Evolutionary conservation across 2,797 vertebrate genomes (phyloP).

Genomic region (Lagorchestes hirsutus): DNA sequence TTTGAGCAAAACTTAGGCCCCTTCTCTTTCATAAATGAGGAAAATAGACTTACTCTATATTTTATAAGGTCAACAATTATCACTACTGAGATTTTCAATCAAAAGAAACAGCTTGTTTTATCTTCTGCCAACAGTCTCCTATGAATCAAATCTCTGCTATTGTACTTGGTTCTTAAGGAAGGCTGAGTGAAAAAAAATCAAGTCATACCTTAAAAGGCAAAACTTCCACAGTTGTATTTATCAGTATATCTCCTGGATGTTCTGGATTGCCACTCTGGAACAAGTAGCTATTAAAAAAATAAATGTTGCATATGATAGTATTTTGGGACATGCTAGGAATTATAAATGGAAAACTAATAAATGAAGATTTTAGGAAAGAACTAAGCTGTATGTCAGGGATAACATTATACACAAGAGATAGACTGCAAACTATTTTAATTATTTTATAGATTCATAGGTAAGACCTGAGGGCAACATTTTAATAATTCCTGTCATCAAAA

Average conservation of each 20-base stretch:
- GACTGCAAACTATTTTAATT: not conserved
- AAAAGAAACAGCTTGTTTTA: conserved; percentile 18
- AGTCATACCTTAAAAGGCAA: conserved; percentile 92
- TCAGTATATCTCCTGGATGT: conserved; percentile 96
- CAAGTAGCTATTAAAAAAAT: conserved; percentile 90
- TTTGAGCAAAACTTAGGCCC: conserved; percentile 51
- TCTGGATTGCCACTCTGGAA: conserved; percentile 99
- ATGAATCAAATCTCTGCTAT: not conserved
- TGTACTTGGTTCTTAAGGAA: not conserved
- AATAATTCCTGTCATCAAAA: not conserved
- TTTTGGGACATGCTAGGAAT: not conserved
- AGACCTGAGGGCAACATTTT: not conserved
- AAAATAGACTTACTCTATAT: not conserved
- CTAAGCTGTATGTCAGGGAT: not conserved
- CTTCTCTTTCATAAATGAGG: conserved; percentile 11
- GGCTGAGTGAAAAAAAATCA: not conserved
- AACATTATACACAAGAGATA: not conserved
- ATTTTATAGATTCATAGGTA: not conserved
- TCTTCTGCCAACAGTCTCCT: conserved; percentile 20
- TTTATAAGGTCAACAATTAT: not conserved
- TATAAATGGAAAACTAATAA: not conserved
- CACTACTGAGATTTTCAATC: not conserved
- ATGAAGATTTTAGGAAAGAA: not conserved
- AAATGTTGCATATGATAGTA: not conserved
- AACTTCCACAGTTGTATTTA: conserved; percentile 97